These are phyloP conservation scores for Pseudorectes ferrugineus DNA, from an alignment of 2,113 vertebrate genomes.

Conservation along the genomic window DNA sequence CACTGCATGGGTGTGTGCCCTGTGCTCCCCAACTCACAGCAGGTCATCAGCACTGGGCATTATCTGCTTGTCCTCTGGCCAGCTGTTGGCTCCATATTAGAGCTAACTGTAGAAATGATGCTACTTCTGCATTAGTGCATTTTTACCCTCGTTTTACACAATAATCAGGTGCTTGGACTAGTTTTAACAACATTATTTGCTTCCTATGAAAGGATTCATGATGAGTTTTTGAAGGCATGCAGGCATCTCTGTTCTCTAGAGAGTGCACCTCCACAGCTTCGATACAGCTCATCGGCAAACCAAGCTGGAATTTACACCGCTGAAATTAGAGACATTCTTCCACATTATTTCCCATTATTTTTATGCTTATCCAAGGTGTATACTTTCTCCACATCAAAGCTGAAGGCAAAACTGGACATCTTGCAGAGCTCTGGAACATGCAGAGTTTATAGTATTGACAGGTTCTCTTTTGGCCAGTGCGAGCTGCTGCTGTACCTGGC, in stretches of 20 bases:
- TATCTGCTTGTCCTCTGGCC: background rate
- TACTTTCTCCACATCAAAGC: background rate
- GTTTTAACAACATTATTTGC: fast-evolving
- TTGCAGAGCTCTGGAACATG: background rate
- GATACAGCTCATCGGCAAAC: background rate
- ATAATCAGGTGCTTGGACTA: background rate
- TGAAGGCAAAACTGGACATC: background rate
- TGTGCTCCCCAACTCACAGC: background rate
- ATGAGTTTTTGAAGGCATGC: background rate
- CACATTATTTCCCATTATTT: background rate
- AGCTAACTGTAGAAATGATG: background rate
- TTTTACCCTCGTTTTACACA: background rate
- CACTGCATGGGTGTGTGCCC: fast-evolving
- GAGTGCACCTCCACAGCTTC: background rate
- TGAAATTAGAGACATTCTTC: background rate
- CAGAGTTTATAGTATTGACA: background rate
- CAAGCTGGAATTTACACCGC: fast-evolving
- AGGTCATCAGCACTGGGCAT: background rate
- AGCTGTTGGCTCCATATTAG: background rate
- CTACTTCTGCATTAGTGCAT: background rate
- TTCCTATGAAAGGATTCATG: background rate
- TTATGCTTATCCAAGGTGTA: background rate
- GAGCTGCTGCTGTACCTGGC: background rate
- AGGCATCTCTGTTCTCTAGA: background rate
- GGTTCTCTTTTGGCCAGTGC: background rate